Conservation (phyloP, 2,888 invertebrate genomes). For the Silvanus unidentatus region DNA sequence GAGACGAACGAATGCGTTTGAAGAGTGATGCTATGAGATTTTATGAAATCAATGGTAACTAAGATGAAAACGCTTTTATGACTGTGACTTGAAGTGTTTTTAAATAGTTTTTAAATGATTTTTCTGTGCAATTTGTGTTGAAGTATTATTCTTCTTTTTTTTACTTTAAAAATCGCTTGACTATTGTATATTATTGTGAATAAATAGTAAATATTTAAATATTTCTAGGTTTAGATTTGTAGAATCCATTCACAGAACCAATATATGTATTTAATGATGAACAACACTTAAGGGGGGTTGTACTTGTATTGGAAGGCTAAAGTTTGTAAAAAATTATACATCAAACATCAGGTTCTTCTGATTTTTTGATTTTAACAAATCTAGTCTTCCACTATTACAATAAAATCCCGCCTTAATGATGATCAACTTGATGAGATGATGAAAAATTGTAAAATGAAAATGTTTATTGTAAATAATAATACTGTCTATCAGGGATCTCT, state of each 20-base stretch:
- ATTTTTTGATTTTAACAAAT: too few relatives aligned
- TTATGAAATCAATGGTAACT: too few relatives aligned
- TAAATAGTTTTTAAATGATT: slow-evolving; percentile 14
- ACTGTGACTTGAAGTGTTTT: slow-evolving; percentile 19
- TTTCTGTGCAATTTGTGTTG: slow-evolving; percentile 19
- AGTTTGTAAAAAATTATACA: too few relatives aligned
- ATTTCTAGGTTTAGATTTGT: slow-evolving; percentile 8
- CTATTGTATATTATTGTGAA: slow-evolving; percentile 14
- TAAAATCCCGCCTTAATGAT: too few relatives aligned
- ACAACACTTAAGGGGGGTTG: too few relatives aligned
- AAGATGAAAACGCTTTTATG: slow-evolving; percentile 9
- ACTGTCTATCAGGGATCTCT: slow-evolving; percentile 42
- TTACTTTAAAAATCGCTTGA: slow-evolving; percentile 8
- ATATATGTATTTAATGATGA: slow-evolving; percentile 8
- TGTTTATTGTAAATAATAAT: slow-evolving; percentile 26
- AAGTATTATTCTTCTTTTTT: slow-evolving; percentile 7
- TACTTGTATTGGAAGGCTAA: too few relatives aligned
- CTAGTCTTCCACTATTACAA: too few relatives aligned
- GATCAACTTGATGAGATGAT: too few relatives aligned
- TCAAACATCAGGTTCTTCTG: too few relatives aligned
- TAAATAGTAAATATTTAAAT: slow-evolving; percentile 18
- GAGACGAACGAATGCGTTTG: too few relatives aligned
- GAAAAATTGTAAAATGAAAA: slow-evolving; percentile 7
- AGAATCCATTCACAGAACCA: slow-evolving; percentile 12
- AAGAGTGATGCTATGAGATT: too few relatives aligned